Base-by-base conservation (phyloP, 2,113 vertebrate species). In the Stictonetta naevosa region DNA sequence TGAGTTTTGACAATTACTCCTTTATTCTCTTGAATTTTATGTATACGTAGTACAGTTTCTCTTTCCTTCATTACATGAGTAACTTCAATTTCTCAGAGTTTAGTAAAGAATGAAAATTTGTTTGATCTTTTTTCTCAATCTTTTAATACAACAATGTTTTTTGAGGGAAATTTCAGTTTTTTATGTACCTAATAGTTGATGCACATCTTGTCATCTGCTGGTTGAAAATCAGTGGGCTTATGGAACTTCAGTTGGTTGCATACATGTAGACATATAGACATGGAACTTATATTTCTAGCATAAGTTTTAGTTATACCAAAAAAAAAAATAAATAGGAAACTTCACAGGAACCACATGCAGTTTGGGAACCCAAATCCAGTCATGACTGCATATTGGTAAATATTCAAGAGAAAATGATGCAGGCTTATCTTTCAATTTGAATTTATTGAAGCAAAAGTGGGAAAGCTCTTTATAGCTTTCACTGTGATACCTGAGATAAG, bases 281-380 rank as follows among this genome's bases (percentile, higher is more conserved):
- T 3, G 33, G 8, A 69, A 12, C 28, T 60, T 60, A 64, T 82
- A 44, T 53, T 87, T 75, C n/a, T 63, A 69, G 50, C 44, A 4
- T 36, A 53, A 89, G 6, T 36, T 72, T 52, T 17, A 60, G 29
- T 66, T 63, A 63, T 34, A 34, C 5, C 13, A 88, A 86, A 60
- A 62, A 69, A 82, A 86, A 86, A 69, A 82, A 88, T 83, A 60
- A 68, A 83, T 90, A 58, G 36, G 44, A 79, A 89, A 87, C 4
- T 58, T 31, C 0, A 0, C 33, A 38, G 29, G 4, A 63, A 6
- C n/a, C 1, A 1, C 22, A 16, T 52, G 16, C 26, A 77, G 73
- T 80, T 73, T 87, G 19, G 25, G 19, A 94, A 6, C 3, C 22
- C 44, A 82, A 89, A 58, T 34, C 33, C 36, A 68, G 10, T 66